These are phyloP conservation scores for Rallus limicola DNA, from an alignment of 2,113 vertebrate genomes.

Conservation along the genomic window DNA sequence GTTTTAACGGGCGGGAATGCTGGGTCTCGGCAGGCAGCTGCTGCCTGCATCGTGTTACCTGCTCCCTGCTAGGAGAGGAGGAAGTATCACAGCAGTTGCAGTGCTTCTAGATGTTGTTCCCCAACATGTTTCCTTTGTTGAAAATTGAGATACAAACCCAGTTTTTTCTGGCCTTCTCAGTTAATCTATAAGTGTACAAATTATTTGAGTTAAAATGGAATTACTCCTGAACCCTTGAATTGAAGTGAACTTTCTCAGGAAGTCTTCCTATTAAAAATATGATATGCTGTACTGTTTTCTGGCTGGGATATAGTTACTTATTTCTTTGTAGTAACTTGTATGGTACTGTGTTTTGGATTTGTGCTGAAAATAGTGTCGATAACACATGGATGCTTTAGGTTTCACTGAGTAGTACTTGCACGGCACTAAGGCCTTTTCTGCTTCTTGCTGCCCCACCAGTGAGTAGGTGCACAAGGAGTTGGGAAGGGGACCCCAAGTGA, in stretches of 20 bases:
- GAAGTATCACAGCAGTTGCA: neutral
- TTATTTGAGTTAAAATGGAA: neutral
- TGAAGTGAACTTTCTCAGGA: neutral
- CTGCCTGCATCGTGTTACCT: fast-evolving
- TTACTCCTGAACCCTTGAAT: neutral
- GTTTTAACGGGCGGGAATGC: neutral
- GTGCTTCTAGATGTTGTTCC: neutral
- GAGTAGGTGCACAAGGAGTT: neutral
- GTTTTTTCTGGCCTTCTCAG: neutral
- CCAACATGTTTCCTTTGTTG: neutral
- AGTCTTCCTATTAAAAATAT: neutral
- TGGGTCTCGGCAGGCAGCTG: neutral
- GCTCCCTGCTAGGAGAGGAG: too few relatives aligned
- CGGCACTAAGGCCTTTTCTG: neutral
- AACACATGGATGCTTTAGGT: neutral
- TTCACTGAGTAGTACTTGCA: neutral
- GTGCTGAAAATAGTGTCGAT: neutral
- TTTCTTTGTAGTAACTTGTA: neutral
- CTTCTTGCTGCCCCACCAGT: too few relatives aligned
- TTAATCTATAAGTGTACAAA: neutral
- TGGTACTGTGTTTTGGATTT: neutral
- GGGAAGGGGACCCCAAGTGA: neutral
- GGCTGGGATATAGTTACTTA: neutral
- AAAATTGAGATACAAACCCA: neutral
- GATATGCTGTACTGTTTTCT: neutral